Conservation (phyloP, 2,113 vertebrate species). For the Pluvianellus socialis region DNA sequence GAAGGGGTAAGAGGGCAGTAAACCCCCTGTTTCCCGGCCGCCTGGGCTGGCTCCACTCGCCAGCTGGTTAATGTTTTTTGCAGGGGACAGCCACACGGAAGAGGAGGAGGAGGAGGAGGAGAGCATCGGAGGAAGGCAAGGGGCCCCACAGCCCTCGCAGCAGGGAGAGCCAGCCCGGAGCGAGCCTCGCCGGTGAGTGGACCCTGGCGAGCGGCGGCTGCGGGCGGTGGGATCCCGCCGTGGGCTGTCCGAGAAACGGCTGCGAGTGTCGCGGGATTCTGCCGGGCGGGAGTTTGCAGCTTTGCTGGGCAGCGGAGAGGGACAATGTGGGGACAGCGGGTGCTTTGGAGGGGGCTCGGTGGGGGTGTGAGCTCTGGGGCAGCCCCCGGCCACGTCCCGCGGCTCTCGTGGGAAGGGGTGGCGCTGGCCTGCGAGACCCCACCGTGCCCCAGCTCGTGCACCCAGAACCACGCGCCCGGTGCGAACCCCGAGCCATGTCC, state of each 20-base stretch:
- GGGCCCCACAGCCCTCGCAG: not conserved
- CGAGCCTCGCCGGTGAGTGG: not conserved
- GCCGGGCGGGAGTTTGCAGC: not conserved
- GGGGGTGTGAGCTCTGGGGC: not conserved
- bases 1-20: not conserved
- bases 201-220: accelerated
- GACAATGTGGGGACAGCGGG: accelerated
- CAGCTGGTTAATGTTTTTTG: slow-evolving; percentile 45
- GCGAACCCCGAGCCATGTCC: accelerated
- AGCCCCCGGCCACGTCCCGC: accelerated
- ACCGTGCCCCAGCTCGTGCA: accelerated
- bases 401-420: not conserved
- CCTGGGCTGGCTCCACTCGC: not conserved
- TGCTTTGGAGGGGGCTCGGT: not conserved
- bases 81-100: not conserved
- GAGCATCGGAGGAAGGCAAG: slow-evolving; percentile 24
- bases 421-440: not conserved
- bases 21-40: accelerated
- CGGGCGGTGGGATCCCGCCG: accelerated
- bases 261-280: not conserved
- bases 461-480: accelerated
- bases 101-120: not conserved
- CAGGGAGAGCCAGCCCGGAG: not conserved
- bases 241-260: not conserved
- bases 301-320: not conserved